Percentiles rank a stretch among this genome's conserved stretches.
These are phyloP conservation scores for Zosterops japonicus DNA, from an alignment of 2,113 vertebrate genomes.

Conservation along the genomic window DNA sequence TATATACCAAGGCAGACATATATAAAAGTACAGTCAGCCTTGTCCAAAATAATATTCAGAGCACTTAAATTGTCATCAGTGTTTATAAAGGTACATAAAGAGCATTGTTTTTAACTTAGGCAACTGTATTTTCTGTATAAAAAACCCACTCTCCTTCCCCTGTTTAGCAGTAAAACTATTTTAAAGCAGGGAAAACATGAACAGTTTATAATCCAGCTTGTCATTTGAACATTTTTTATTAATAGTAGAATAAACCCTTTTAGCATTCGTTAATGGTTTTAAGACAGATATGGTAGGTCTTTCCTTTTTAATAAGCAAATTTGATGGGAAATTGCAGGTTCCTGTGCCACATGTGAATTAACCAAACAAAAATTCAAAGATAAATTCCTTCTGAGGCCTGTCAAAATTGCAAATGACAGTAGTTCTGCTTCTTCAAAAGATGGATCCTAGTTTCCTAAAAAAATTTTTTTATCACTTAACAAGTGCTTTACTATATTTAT, in stretches of 20 bases:
- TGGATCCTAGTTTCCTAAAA: not conserved
- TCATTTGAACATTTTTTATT: not conserved
- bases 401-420: not conserved
- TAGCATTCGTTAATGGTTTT: not conserved
- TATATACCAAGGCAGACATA: not conserved
- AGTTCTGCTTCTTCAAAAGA: not conserved
- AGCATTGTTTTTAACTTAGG: not conserved
- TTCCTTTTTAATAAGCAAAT: not conserved
- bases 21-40: not conserved
- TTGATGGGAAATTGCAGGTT: not conserved
- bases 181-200: not conserved
- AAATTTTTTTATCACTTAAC: not conserved
- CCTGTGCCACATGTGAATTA: not conserved
- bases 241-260: not conserved
- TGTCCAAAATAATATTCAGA: not conserved
- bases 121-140: not conserved
- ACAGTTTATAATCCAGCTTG: not conserved
- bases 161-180: not conserved
- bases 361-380: not conserved
- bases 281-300: not conserved
- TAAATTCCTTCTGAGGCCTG: not conserved
- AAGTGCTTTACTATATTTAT: not conserved
- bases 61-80: not conserved
- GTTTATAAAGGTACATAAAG: not conserved
- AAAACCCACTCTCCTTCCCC: rapidly evolving